Conservation (phyloP, 2,113 vertebrate species). For the Dendropsophus ebraccatus region DNA sequence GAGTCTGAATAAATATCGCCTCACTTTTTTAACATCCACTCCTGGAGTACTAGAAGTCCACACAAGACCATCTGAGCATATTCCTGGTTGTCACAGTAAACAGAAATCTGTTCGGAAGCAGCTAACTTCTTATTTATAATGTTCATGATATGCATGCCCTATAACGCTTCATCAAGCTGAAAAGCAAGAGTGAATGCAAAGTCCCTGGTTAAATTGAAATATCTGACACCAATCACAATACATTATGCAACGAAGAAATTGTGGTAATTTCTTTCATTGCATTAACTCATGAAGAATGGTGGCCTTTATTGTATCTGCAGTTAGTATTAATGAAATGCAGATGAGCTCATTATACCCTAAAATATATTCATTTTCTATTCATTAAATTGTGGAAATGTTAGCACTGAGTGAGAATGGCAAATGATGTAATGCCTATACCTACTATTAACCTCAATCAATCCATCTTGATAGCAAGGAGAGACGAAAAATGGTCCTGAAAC, state of each 20-base stretch:
- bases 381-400: conserved; percentile 31
- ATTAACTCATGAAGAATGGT: conserved; percentile 39
- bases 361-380: conserved; percentile 46
- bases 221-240: neutral
- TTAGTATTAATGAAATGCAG: conserved; percentile 49
- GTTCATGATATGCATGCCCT: neutral
- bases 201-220: conserved; percentile 1
- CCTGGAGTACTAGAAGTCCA: neutral
- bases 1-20: neutral
- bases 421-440: conserved; percentile 33
- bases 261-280: conserved; percentile 23
- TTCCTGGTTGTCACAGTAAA: neutral
- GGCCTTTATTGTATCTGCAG: conserved; percentile 39
- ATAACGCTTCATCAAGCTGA: neutral
- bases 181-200: neutral
- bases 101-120: neutral
- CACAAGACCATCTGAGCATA: neutral
- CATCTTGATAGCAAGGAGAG: neutral
- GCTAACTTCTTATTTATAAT: neutral
- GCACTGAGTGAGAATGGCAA: conserved; percentile 27
- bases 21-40: neutral
- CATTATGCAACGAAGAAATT: conserved; percentile 2
- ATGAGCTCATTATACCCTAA: conserved; percentile 40
- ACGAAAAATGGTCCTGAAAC: neutral
- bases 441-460: conserved; percentile 32